phyloP scores from a whole-genome alignment of 2,888 invertebrate genomes.

The Melangyna quadrimaculata region DNA sequence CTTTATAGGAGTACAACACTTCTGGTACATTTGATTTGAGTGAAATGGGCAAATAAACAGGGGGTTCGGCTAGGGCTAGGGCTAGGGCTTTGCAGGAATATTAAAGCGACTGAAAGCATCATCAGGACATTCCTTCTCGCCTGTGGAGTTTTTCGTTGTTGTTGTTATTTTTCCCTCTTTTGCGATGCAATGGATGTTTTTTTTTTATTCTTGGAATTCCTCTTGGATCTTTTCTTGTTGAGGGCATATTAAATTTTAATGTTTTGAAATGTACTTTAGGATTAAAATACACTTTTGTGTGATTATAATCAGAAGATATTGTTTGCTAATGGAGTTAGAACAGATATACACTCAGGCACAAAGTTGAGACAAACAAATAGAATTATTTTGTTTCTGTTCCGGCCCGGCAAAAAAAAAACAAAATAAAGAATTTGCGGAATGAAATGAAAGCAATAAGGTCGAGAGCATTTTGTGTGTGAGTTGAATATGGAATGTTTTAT shows the following conservation, averaged over 20 bases:
- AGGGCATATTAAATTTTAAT: conserved; percentile 71
- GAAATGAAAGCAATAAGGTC: neutral
- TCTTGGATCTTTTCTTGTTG: conserved; percentile 56
- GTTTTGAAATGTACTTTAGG: conserved; percentile 68
- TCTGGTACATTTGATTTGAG: conserved; percentile 69
- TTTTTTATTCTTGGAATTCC: conserved; percentile 17
- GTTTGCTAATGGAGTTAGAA: conserved; percentile 71
- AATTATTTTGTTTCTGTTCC: conserved; percentile 45
- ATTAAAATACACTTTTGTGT: conserved; percentile 72
- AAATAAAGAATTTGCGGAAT: neutral
- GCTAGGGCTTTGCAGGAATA: neutral
- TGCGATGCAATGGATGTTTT: neutral
- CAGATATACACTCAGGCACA: conserved; percentile 29
- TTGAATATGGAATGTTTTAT: neutral
- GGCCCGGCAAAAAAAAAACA: too few relatives aligned
- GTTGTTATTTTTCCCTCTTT: neutral
- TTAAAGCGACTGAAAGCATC: neutral
- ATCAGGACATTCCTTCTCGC: conserved; percentile 39
- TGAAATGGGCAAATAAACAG: conserved; percentile 31
- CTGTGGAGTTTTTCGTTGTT: conserved; percentile 6
- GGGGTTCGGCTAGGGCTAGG: too few relatives aligned
- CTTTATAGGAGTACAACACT: conserved; percentile 33
- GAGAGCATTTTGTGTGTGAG: neutral
- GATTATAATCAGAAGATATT: conserved; percentile 71
- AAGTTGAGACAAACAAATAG: conserved; percentile 55